These are phyloP conservation scores for Lamellibrachia satsuma DNA, from an alignment of 2,888 invertebrate genomes.

Conservation along the genomic window DNA sequence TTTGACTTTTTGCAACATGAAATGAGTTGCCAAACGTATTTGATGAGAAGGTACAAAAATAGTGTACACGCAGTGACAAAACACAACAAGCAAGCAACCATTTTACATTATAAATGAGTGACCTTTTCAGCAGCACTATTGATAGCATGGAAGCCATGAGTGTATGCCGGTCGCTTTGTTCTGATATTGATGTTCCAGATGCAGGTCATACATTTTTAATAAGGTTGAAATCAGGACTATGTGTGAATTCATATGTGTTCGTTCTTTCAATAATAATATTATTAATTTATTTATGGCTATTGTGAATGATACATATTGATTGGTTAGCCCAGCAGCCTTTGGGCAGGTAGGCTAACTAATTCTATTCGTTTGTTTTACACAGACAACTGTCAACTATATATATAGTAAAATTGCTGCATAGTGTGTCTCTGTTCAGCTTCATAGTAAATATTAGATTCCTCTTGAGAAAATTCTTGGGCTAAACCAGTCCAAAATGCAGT, in stretches of 20 bases:
- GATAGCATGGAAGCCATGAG: background rate
- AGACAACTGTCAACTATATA: background rate
- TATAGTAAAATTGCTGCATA: background rate
- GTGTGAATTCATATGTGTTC: background rate
- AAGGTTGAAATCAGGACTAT: background rate
- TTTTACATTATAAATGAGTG: background rate
- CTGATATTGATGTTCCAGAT: background rate
- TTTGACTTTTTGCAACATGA: background rate
- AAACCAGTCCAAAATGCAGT: background rate
- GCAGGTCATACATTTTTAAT: background rate
- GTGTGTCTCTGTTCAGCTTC: background rate
- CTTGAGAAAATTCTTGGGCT: background rate
- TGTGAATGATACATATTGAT: background rate
- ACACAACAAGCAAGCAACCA: background rate
- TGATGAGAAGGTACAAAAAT: background rate
- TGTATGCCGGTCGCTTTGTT: slow-evolving; percentile 10
- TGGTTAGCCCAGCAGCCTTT: background rate
- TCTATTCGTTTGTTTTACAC: background rate
- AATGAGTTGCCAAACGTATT: background rate
- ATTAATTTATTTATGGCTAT: background rate
- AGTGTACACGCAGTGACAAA: background rate
- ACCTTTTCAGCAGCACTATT: background rate
- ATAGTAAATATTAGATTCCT: background rate
- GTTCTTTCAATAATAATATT: background rate
- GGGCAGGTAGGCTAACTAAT: no score